Conservation (phyloP, 2,797 vertebrate species). For the Rhinichthys osculus region DNA sequence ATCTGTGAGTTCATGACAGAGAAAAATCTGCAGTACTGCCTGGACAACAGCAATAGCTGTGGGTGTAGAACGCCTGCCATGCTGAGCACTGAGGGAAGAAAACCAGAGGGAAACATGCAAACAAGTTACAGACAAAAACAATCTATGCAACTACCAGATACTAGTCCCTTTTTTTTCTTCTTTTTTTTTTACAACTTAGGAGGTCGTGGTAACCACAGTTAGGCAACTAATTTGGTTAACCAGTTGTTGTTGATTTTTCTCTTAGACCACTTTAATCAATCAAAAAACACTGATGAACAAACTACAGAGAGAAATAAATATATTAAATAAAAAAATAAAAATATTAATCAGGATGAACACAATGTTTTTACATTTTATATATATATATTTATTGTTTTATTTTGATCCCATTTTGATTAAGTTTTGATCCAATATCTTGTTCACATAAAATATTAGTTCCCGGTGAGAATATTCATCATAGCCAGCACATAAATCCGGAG, state of each 20-base stretch:
- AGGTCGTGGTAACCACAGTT: background rate
- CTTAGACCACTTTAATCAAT: background rate
- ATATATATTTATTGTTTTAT: background rate
- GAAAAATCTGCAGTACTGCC: constrained; percentile 50
- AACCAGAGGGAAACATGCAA: background rate
- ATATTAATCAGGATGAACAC: too few relatives aligned
- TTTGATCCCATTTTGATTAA: too few relatives aligned
- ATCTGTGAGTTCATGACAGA: constrained; percentile 66
- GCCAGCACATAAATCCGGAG: background rate
- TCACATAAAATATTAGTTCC: background rate
- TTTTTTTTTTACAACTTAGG: too few relatives aligned
- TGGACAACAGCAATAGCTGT: constrained; percentile 56
- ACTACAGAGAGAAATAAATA: background rate
- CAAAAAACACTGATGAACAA: background rate
- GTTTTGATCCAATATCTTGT: background rate
- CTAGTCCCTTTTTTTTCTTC: too few relatives aligned
- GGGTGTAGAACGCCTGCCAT: constrained; percentile 68
- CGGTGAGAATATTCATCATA: background rate
- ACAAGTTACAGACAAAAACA: constrained; percentile 1
- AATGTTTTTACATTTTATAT: too few relatives aligned
- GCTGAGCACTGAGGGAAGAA: constrained; percentile 23
- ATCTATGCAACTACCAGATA: background rate
- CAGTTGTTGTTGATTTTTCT: background rate
- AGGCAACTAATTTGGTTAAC: background rate
- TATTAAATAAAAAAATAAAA: background rate